These are phyloP conservation scores for Phortica okadai DNA, from an alignment of 2,888 invertebrate genomes.

Conservation along the genomic window DNA sequence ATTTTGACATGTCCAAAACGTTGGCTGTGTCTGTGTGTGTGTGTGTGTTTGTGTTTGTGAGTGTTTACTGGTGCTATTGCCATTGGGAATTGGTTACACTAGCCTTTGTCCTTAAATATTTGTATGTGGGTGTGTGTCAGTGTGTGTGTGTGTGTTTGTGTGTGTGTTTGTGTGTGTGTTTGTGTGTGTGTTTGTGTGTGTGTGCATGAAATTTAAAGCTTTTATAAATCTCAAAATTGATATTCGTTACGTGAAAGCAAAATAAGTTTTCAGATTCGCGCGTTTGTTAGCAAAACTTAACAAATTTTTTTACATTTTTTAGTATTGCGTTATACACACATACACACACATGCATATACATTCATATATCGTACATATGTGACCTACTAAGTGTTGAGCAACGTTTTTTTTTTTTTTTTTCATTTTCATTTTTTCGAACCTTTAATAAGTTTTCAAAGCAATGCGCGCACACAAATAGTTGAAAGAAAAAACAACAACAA, in stretches of 20 bases:
- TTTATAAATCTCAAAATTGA: constrained; percentile 40
- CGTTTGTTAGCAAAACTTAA: too few species aligned
- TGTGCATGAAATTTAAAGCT: constrained; percentile 30
- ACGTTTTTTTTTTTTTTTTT: background rate
- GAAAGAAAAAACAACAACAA: constrained; percentile 33
- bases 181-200: constrained; percentile 8
- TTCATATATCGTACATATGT: background rate
- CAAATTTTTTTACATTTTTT: constrained; percentile 8
- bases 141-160: constrained; percentile 18
- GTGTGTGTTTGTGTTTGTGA: too few species aligned
- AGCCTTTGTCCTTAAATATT: constrained; percentile 10
- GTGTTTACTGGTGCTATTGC: constrained; percentile 13
- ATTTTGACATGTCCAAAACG: too few species aligned
- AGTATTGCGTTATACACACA: constrained; percentile 26
- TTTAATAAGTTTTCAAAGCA: too few species aligned
- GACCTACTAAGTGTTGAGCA: background rate
- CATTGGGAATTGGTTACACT: constrained; percentile 24
- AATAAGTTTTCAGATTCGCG: constrained; percentile 30
- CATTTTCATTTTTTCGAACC: background rate
- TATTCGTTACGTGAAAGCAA: background rate
- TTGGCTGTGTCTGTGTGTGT: too few species aligned
- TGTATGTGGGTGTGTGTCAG: constrained; percentile 5
- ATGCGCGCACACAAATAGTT: too few species aligned
- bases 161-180: constrained; percentile 5
- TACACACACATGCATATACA: constrained; percentile 6